Evolutionary conservation across 2,888 invertebrate genomes (phyloP).

Genomic region (Hermodice carunculata): DNA sequence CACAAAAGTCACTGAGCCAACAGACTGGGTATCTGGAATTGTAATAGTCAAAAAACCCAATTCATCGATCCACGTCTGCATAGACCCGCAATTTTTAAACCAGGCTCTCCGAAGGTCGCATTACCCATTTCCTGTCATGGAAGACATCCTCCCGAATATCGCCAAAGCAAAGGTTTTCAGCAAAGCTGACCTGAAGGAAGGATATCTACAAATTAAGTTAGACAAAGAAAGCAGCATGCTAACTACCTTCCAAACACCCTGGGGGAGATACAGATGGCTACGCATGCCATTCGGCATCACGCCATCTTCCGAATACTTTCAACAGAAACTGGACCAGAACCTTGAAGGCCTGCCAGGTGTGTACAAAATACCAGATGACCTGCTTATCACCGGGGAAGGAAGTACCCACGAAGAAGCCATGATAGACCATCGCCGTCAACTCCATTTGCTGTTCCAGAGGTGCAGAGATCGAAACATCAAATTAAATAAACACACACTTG

Average conservation of each 20-base stretch:
- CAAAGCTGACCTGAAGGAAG: constrained; percentile 33
- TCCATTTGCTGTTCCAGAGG: constrained; percentile 25
- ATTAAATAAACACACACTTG: constrained; percentile 26
- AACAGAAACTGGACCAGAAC: constrained; percentile 32
- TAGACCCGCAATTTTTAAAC: constrained; percentile 16
- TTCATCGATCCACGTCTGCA: constrained; percentile 3
- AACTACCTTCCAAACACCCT: constrained; percentile 43
- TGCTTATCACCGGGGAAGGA: constrained; percentile 38
- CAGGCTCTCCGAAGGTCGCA: neutral
- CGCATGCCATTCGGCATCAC: constrained; percentile 42
- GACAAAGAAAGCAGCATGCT: constrained; percentile 36
- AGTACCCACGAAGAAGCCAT: too few species aligned
- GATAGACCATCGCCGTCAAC: constrained; percentile 34
- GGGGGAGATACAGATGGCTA: constrained; percentile 40
- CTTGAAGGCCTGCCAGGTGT: constrained; percentile 40
- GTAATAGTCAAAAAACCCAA: constrained; percentile 2
- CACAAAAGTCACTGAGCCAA: neutral
- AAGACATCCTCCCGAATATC: constrained; percentile 37
- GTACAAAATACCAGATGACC: constrained; percentile 39
- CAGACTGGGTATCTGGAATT: constrained; percentile 6
- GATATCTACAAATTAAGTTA: constrained; percentile 40
- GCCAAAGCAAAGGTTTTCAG: constrained; percentile 38
- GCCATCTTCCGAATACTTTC: constrained; percentile 37
- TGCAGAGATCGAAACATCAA: constrained; percentile 21
- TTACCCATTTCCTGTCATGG: constrained; percentile 15